Evolutionary conservation across 2,113 vertebrate genomes (phyloP).

Genomic region (Gracilinanus agilis): DNA sequence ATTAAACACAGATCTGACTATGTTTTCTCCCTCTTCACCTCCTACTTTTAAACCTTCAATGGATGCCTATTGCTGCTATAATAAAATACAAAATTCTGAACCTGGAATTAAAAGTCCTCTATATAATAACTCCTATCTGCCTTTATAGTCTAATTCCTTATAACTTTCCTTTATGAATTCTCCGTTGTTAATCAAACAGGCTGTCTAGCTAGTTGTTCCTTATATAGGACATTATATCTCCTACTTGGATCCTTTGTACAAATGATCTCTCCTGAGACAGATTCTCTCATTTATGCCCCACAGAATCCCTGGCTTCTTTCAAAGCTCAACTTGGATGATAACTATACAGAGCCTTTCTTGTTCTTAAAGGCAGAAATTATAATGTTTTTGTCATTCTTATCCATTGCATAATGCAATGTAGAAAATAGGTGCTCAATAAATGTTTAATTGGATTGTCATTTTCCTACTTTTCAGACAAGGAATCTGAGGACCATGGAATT

Average conservation of each 20-base stretch:
- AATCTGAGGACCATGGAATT: not conserved
- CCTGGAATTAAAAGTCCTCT: not conserved
- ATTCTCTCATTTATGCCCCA: not conserved
- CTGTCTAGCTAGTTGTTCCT: not conserved
- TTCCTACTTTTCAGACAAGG: not conserved
- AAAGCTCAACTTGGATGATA: not conserved
- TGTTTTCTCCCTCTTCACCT: not conserved
- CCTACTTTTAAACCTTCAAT: not conserved
- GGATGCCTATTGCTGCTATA: not conserved
- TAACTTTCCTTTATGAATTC: not conserved
- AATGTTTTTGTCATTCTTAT: not conserved
- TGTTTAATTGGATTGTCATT: not conserved
- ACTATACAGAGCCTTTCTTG: not conserved
- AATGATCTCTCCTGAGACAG: not conserved
- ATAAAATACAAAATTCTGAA: not conserved
- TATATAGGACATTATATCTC: not conserved
- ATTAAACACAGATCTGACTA: not conserved
- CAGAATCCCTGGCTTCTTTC: not conserved
- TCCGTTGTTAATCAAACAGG: not conserved
- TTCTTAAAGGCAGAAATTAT: not conserved
- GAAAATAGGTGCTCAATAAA: not conserved
- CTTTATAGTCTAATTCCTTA: not conserved
- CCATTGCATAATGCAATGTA: not conserved
- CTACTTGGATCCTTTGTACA: not conserved
- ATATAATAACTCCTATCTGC: not conserved